Base-by-base conservation (phyloP, 30 jellyfish, hydroid and myxozoan genomes). In the Pelagia noctiluca region DNA sequence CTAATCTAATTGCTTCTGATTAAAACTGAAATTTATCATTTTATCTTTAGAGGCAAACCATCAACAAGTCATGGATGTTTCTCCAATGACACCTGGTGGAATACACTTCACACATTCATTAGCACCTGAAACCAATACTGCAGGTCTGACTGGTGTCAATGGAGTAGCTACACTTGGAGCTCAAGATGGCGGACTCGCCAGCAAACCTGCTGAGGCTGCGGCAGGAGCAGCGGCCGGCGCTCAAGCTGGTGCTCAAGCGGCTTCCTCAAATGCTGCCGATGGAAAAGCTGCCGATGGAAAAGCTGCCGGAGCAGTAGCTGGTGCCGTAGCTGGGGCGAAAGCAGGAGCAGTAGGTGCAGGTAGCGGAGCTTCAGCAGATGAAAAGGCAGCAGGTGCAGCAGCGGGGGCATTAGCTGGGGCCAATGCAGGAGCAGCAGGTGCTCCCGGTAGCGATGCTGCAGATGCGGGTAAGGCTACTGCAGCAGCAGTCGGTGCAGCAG, bases 41-140 rank as follows among this genome's bases (percentile, higher is more conserved):
- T 28, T 2, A 7, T 21, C 65, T 46, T 11, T 50, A 78, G 89
- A 62, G 32, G 89, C 63, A 36, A 26, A 81, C 28, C 89, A 78
- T 4, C 82, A 70, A 37, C 50, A 64, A 47, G 61, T 32, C 5
- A 35, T 78, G 2, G 92, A 82, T 46, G 61, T 82, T 75, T 35
- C 92, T 19, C 92, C 92, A 7, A 82, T 82, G 92, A 82, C 92
- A 1, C 92, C 92, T 29, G 92, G 92, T 30, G 92, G 92, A 49
- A 82, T 82, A 7, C 92, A 82, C 1, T 82, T 82, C 54, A 38
- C 64, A 16, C 23, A 63, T 29, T 37, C 62, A 28, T 30, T 74
- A 21, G 35, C 29, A 21, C 71, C 18, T 36, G 61, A 38, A n/a
- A n/a, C n/a, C n/a, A n/a, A n/a, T n/a, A n/a, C n/a, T n/a, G n/a